These are phyloP conservation scores for Melinaea menophilus DNA, from an alignment of 2,888 invertebrate species.

Conservation along the genomic window DNA sequence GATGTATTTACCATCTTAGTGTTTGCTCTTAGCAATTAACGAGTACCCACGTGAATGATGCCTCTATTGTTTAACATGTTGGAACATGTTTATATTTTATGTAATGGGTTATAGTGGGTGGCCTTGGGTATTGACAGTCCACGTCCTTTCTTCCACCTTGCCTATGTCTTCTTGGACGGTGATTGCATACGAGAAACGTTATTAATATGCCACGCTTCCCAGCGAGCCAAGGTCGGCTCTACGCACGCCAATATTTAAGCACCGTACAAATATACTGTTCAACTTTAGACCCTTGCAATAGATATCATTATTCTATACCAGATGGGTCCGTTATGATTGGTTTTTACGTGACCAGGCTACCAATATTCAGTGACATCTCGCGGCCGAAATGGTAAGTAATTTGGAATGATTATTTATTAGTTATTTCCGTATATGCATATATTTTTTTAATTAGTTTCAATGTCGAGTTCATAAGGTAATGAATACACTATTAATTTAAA, in stretches of 20 bases:
- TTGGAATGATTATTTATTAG: slow-evolving; percentile 30
- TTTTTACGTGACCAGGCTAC: slow-evolving; percentile 53
- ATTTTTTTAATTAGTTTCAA: not conserved
- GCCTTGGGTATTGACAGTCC: slow-evolving; percentile 69
- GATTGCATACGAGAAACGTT: slow-evolving; percentile 70
- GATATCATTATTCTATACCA: slow-evolving; percentile 20
- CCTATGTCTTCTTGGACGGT: slow-evolving; percentile 67
- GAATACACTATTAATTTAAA: not conserved
- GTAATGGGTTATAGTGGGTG: slow-evolving; percentile 52
- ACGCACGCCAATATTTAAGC: slow-evolving; percentile 46
- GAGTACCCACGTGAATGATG: slow-evolving; percentile 38
- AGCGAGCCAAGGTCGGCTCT: slow-evolving; percentile 59
- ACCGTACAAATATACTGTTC: slow-evolving; percentile 24
- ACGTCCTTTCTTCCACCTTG: slow-evolving; percentile 75
- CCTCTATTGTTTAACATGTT: slow-evolving; percentile 23
- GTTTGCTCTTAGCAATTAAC: slow-evolving; percentile 52
- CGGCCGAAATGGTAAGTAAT: slow-evolving; percentile 50
- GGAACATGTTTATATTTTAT: slow-evolving; percentile 34
- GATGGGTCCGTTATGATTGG: slow-evolving; percentile 4
- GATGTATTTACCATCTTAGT: slow-evolving; percentile 57
- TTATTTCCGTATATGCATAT: slow-evolving; percentile 26
- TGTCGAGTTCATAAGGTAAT: not conserved
- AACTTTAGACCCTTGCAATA: slow-evolving; percentile 30
- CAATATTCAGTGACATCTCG: slow-evolving; percentile 52
- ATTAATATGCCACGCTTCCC: slow-evolving; percentile 70